A percentile compares a stretch with the other conserved stretches of the same genome.
phyloP scores from a whole-genome alignment of 2,113 vertebrate species.

The Motacilla tschutschensis region DNA sequence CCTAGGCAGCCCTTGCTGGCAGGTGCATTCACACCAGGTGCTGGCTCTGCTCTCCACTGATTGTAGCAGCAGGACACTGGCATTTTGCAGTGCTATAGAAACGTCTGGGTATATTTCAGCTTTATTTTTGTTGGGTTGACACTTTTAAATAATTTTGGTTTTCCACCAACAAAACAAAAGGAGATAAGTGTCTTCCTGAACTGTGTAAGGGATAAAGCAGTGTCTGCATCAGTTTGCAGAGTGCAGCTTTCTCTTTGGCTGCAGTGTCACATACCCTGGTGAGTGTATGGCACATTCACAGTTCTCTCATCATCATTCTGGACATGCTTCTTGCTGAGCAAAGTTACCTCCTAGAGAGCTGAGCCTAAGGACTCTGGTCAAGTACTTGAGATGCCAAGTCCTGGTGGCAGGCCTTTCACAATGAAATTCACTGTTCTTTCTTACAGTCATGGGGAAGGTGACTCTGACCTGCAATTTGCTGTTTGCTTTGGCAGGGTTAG shows the following conservation, averaged over 20 bases:
- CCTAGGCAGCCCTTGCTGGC: not conserved
- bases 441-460: not conserved
- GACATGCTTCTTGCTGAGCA: not conserved
- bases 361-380: not conserved
- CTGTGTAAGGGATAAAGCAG: not conserved
- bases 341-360: not conserved
- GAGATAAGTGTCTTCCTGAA: not conserved
- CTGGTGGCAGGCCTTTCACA: not conserved
- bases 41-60: constrained; percentile 10
- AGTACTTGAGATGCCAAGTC: not conserved
- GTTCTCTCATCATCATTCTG: not conserved
- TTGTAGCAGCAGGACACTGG: not conserved
- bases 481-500: not conserved
- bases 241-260: not conserved
- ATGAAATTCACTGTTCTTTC: not conserved
- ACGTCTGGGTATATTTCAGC: not conserved
- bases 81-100: not conserved
- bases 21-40: constrained; percentile 26
- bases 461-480: not conserved
- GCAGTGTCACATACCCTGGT: not conserved
- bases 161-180: not conserved
- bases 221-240: not conserved
- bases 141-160: not conserved
- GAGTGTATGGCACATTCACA: not conserved
- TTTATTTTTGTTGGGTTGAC: not conserved